Evolutionary conservation across 2,113 vertebrate species (phyloP), one percentile per base, ranked within the genome.

Genomic region (Abramis brama): DNA sequence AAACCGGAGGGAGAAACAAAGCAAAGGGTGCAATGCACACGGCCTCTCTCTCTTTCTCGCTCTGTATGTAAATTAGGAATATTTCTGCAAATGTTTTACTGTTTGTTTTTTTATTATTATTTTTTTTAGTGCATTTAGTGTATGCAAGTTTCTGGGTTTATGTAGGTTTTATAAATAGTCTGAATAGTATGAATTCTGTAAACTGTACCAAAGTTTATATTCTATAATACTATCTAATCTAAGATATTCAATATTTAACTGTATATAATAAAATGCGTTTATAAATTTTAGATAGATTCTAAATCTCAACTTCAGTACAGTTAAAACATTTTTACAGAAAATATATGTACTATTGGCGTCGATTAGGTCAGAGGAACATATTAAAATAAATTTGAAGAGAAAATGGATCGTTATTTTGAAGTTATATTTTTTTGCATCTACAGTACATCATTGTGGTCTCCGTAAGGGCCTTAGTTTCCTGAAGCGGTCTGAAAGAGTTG

Each of bases 41-140:
- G 1, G 23, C 8, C 47, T 83, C 25, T 74, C 52, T 84, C 17
- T 84, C n/a, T 27, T 1, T 25, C 82, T 76, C n/a, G 10, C 70
- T 84, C 39, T 47, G 7, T 76, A 73, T 84, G 36, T 75, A 73
- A 81, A 81, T 66, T 64, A 27, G 60, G 25, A 47, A 66, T 30
- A 47, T 47, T 47, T 27, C 57, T 45, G 33, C 33, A 80, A 39
- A 80, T 80, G 39, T 62, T 80, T 33, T 64, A 62, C 17, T 64
- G 57, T 60, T 47, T 27, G 21, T 13, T 8, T 81, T 62, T 2
- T 30, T 15, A 1, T 17, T 55, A n/a, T n/a, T n/a, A n/a, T 52
- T 27, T 76, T 43, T 10, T 43, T 43, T 8, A 30, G 30, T 60
- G 33, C 45, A 45, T 80, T 47, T 47, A 81, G n/a, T 81, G 13